phyloP scores from a whole-genome alignment of 2,888 invertebrate species.

The Linnaemya vulpina region DNA sequence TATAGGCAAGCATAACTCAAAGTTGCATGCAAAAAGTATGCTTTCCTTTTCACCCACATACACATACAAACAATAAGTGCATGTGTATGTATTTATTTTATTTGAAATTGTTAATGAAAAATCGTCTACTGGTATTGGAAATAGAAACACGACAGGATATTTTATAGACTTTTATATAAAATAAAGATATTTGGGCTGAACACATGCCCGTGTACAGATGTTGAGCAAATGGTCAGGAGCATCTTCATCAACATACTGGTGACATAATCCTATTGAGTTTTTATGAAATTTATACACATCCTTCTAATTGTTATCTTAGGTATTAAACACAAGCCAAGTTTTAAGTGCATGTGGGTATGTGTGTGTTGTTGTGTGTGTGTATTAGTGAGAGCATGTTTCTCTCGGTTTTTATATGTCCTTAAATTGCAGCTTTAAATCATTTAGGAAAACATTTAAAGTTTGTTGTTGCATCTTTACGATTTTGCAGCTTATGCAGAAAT shows the following conservation, averaged over 20 bases:
- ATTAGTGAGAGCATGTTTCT: not conserved
- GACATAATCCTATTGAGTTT: conserved; percentile 67
- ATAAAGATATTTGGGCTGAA: conserved; percentile 3
- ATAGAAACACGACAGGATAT: conserved; percentile 52
- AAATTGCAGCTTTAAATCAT: conserved; percentile 57
- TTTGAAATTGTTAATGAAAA: conserved; percentile 64
- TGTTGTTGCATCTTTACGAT: conserved; percentile 31
- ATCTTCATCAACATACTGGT: conserved; percentile 57
- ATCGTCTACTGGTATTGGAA: conserved; percentile 48
- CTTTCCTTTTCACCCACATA: not conserved
- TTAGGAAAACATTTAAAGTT: conserved; percentile 59
- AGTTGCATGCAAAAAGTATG: conserved; percentile 44
- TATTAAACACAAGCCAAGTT: conserved; percentile 22
- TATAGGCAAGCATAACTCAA: not conserved
- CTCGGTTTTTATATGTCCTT: conserved; percentile 12
- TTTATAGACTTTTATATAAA: conserved; percentile 40
- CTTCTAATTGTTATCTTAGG: conserved; percentile 28
- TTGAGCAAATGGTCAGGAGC: not conserved
- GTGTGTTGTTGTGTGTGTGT: not conserved
- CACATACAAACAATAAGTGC: not conserved
- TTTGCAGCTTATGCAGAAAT: conserved; percentile 35
- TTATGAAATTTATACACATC: conserved; percentile 45
- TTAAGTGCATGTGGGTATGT: not conserved
- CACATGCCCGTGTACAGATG: not conserved
- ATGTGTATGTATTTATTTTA: conserved; percentile 28